These are phyloP conservation scores for Embiotoca jacksoni DNA, from an alignment of 2,113 vertebrate species.

Conservation along the genomic window DNA sequence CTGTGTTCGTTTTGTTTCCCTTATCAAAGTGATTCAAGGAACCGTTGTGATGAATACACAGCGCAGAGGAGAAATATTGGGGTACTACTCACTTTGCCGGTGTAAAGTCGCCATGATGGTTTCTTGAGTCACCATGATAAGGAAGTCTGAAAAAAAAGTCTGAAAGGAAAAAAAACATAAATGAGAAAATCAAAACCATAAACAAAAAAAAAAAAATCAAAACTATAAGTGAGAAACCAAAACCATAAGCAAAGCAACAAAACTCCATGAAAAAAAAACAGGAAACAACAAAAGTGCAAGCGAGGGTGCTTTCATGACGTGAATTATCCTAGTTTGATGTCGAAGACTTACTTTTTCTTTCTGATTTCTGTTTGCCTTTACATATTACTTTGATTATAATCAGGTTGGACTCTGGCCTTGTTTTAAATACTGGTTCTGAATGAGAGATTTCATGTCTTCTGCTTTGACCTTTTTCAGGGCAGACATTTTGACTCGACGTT, in stretches of 20 bases:
- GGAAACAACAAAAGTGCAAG: slow-evolving; percentile 34
- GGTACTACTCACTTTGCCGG: slow-evolving; percentile 69
- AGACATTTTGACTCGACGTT: too few relatives aligned
- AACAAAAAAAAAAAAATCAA: slow-evolving; percentile 43
- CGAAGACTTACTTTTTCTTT: slow-evolving; percentile 1
- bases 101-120: slow-evolving; percentile 69
- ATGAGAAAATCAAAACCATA: slow-evolving; percentile 67
- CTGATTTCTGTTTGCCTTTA: slow-evolving; percentile 45
- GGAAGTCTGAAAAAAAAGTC: slow-evolving; percentile 70
- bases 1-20: slow-evolving; percentile 38
- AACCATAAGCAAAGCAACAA: slow-evolving; percentile 39
- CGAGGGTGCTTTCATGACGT: slow-evolving; percentile 41
- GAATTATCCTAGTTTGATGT: slow-evolving; percentile 6
- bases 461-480: too few relatives aligned
- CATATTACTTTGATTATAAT: slow-evolving; percentile 6
- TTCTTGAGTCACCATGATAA: slow-evolving; percentile 74
- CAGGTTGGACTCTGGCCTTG: background rate
- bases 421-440: slow-evolving; percentile 4
- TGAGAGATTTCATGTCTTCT: background rate
- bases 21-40: slow-evolving; percentile 64
- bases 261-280: slow-evolving; percentile 39
- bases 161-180: slow-evolving; percentile 68
- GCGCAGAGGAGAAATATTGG: slow-evolving; percentile 57
- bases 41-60: slow-evolving; percentile 64
- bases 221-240: slow-evolving; percentile 55